phyloP scores from a whole-genome alignment of 92 coral and sea anemone species.

The Actinernus sp. region DNA sequence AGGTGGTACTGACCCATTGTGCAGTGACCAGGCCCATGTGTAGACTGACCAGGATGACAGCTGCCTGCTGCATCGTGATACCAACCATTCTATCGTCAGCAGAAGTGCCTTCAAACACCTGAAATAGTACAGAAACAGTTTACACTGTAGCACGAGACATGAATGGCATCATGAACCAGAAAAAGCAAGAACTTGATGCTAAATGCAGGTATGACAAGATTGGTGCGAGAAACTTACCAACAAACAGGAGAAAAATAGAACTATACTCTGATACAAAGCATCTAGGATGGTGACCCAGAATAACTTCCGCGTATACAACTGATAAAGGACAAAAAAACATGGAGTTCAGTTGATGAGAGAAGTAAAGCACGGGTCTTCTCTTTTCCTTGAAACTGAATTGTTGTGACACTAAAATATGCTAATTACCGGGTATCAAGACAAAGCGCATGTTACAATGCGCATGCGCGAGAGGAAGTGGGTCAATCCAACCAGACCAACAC shows the following conservation, averaged over 20 bases:
- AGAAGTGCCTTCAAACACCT: constrained; percentile 81
- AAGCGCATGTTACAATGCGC: too few species aligned
- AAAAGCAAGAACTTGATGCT: not conserved
- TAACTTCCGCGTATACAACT: constrained; percentile 87
- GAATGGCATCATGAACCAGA: not conserved
- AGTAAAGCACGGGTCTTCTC: too few species aligned
- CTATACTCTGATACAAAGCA: constrained; percentile 92
- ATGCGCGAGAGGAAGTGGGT: too few species aligned
- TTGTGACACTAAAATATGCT: too few species aligned
- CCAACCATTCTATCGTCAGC: constrained; percentile 84
- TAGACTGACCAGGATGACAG: constrained; percentile 89
- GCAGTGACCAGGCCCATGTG: constrained; percentile 86
- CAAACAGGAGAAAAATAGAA: constrained; percentile 77
- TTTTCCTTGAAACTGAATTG: too few species aligned
- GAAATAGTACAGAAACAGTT: too few species aligned
- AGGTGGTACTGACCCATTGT: constrained; percentile 98
- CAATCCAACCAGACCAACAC: too few species aligned
- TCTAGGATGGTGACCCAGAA: constrained; percentile 95
- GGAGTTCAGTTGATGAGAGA: too few species aligned
- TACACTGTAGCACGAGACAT: not conserved
- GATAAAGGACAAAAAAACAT: constrained; percentile 2
- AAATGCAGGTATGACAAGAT: not conserved
- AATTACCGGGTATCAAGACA: too few species aligned
- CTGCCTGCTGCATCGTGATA: constrained; percentile 91
- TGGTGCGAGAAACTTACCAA: constrained; percentile 56